These are phyloP conservation scores for Lydus trimaculatus DNA, from an alignment of 2,888 invertebrate species.

Conservation along the genomic window DNA sequence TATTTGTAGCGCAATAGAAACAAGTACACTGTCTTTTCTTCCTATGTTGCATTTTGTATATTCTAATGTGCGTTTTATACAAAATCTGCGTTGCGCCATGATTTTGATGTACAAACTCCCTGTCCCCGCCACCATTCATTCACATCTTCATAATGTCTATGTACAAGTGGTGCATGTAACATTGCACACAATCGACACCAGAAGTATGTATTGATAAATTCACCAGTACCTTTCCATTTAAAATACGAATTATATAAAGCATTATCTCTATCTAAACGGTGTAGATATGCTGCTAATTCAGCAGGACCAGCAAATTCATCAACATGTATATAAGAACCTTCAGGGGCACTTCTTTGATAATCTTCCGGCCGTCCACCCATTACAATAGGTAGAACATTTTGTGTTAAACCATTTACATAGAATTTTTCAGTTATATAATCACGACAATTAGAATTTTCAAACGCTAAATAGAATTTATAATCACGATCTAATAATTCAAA, in stretches of 20 bases:
- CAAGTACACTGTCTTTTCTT: not conserved
- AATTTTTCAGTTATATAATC: conserved; percentile 98
- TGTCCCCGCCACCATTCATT: conserved; percentile 93
- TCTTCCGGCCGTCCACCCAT: conserved; percentile 96
- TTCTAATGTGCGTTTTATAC: conserved; percentile 37
- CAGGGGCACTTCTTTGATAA: conserved; percentile 86
- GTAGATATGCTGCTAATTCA: conserved; percentile 86
- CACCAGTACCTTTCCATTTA: conserved; percentile 89
- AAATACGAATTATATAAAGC: conserved; percentile 94
- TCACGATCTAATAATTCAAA: conserved; percentile 89
- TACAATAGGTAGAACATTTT: conserved; percentile 90
- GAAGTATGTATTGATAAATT: conserved; percentile 95
- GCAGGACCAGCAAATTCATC: conserved; percentile 92
- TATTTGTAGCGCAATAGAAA: conserved; percentile 8
- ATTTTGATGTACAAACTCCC: conserved; percentile 78
- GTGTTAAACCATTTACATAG: conserved; percentile 90
- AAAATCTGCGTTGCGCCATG: conserved; percentile 65
- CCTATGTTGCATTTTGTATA: not conserved
- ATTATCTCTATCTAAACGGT: conserved; percentile 85
- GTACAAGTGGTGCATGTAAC: conserved; percentile 71
- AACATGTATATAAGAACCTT: conserved; percentile 93
- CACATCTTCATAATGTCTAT: conserved; percentile 77
- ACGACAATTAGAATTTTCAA: conserved; percentile 95
- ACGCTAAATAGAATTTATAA: conserved; percentile 96
- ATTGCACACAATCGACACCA: conserved; percentile 91